Percentiles rank a stretch among this genome's conserved stretches.
Conservation (phyloP, 1,140 invertebrate species). For the Caenorhabditis inopinata region DNA sequence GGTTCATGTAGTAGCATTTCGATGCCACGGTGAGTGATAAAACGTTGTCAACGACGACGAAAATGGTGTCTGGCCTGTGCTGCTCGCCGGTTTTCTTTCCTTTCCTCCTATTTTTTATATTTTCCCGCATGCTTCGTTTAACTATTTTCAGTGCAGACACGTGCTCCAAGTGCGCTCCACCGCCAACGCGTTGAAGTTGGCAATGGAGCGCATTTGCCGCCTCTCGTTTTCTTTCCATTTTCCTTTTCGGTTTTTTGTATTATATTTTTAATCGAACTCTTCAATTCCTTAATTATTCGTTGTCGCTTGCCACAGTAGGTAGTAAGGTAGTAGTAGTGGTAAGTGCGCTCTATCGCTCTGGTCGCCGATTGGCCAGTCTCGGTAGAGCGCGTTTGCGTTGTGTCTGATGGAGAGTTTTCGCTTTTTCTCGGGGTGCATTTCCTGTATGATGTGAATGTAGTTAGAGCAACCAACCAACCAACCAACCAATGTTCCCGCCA, state of each 20-base stretch:
- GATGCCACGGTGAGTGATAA: slow-evolving; percentile 20
- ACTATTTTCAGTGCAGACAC: too few species aligned
- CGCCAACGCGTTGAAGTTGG: too few species aligned
- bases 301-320: background rate
- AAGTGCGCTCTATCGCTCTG: background rate
- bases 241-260: too few species aligned
- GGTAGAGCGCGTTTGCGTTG: background rate
- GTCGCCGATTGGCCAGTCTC: too few species aligned
- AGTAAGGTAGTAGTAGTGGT: too few species aligned
- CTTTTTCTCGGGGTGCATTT: too few species aligned
- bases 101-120: background rate
- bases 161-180: too few species aligned
- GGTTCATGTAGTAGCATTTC: slow-evolving; percentile 31
- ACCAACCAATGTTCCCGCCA: background rate
- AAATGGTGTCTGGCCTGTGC: too few species aligned
- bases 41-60: too few species aligned
- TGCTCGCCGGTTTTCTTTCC: background rate
- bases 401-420: background rate
- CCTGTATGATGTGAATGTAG: slow-evolving; percentile 7
- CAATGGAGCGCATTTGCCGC: too few species aligned
- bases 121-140: too few species aligned
- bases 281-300: background rate
- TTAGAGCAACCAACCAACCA: background rate
- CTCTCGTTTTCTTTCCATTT: too few species aligned
- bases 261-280: background rate